Evolutionary conservation across 2,888 invertebrate genomes (phyloP).

Genomic region (Machimus atricapillus): DNA sequence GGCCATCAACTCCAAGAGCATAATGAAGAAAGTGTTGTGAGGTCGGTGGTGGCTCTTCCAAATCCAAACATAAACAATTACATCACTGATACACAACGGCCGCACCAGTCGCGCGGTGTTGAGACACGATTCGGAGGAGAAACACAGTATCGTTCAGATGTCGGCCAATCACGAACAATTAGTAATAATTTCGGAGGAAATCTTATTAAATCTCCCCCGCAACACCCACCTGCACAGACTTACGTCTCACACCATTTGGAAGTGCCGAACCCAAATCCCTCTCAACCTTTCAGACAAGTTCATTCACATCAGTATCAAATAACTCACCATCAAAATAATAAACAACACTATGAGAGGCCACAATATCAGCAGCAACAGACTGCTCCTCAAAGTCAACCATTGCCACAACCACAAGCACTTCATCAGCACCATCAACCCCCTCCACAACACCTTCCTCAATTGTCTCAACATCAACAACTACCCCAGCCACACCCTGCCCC

Average conservation of each 20-base stretch:
- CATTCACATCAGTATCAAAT: conserved; percentile 50
- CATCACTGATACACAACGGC: not conserved
- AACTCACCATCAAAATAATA: conserved; percentile 49
- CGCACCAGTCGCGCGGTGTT: not conserved
- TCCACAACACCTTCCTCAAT: conserved; percentile 48
- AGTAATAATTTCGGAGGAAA: not conserved
- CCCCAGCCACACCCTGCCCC: conserved; percentile 55
- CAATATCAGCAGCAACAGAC: conserved; percentile 40
- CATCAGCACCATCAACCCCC: conserved; percentile 44
- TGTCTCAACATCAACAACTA: conserved; percentile 51
- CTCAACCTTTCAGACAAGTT: conserved; percentile 49
- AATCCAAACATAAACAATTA: conserved; percentile 44
- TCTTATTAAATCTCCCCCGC: not conserved
- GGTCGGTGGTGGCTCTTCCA: conserved; percentile 68
- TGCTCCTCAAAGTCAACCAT: conserved; percentile 24
- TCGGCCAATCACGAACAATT: conserved; percentile 3
- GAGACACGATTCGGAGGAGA: not conserved
- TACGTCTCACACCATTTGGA: conserved; percentile 44
- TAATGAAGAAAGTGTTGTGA: conserved; percentile 71
- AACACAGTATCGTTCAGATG: not conserved
- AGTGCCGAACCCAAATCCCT: conserved; percentile 38
- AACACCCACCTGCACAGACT: conserved; percentile 40
- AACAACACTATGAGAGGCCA: conserved; percentile 2
- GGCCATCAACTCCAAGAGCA: conserved; percentile 64
- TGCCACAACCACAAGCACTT: conserved; percentile 2